A percentile compares a stretch with the other conserved stretches of the same genome.
Conservation (phyloP, 2,113 vertebrate genomes). For the Porphyrio hochstetteri region DNA sequence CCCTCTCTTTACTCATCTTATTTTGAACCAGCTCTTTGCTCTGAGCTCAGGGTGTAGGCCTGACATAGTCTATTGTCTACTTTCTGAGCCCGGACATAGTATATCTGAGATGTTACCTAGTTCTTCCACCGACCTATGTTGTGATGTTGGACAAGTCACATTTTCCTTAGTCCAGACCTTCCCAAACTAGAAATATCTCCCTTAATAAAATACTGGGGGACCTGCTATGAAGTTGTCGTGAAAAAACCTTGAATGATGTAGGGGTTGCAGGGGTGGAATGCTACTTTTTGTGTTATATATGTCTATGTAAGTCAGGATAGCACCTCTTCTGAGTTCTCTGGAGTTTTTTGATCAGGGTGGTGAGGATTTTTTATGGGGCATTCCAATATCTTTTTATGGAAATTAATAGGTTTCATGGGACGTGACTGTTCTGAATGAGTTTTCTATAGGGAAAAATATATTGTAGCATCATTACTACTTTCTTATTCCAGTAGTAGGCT, state of each 20-base stretch:
- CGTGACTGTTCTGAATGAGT: background rate
- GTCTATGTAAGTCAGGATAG: background rate
- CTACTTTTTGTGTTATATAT: background rate
- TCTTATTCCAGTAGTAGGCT: background rate
- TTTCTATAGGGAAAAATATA: background rate
- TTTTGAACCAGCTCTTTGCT: background rate
- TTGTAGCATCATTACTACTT: accelerated
- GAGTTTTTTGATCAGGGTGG: background rate
- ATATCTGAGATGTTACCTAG: background rate
- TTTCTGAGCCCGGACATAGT: accelerated
- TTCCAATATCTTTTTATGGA: background rate
- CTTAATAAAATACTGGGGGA: background rate
- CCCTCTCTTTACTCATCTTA: background rate
- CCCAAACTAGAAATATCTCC: no score
- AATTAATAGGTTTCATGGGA: background rate
- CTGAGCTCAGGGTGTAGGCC: background rate
- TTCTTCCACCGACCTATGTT: background rate
- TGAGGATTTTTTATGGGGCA: background rate
- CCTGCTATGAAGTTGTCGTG: background rate
- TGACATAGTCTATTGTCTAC: accelerated
- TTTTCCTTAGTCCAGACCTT: no score
- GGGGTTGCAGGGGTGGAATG: background rate
- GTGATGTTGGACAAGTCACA: accelerated
- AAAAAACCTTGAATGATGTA: background rate
- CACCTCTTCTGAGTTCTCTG: background rate